Base-by-base conservation (phyloP, 2,797 vertebrate species). In the Myotis findleyi region DNA sequence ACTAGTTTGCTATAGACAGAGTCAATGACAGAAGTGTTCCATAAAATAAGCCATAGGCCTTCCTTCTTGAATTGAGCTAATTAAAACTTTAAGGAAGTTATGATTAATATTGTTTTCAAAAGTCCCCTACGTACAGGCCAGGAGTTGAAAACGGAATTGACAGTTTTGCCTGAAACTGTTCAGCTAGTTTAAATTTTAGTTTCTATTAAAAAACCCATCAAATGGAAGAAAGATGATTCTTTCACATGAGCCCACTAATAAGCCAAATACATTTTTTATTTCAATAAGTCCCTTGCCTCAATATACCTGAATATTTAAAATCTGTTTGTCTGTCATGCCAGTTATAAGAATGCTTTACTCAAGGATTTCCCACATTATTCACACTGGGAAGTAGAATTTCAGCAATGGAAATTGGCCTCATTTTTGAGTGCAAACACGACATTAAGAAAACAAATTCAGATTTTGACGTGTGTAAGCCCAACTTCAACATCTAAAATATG, bases 41-140 rank as follows among this genome's bases (percentile, higher is more conserved):
- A 76, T 0, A 72, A 92, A 89, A 84, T 33, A 51, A 64, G 7
- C 0, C 3, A 30, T 0, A 64, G 44, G 23, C 38, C 57, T 57
- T 64, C 16, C 44, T 75, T 33, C 27, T 53, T 47, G 11, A 85
- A 33, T 20, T 75, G 12, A 72, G n/a, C 1, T 47, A n/a, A 44
- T 5, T 4, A 76, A 92, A 41, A 73, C 62, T 0, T 2, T 73
- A 79, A 51, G 71, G 59, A 83, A 64, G 21, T 36, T 36, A 62
- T 44, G 33, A 93, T 77, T 66, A 96, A 89, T 38, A 81, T 18
- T 87, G 23, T 17, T 86, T 91, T 95, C 55, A 82, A 83, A 96
- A 83, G 38, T 62, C 49, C 41, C 55, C 77, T 59, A 95, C 38
- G 30, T 59, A 4, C 38, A 23, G n/a, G 55, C 12, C 5, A 55